Percentiles rank a stretch among this genome's conserved stretches.
phyloP scores from a whole-genome alignment of 2,888 invertebrate genomes.

The Bruchidius siliquastri region DNA sequence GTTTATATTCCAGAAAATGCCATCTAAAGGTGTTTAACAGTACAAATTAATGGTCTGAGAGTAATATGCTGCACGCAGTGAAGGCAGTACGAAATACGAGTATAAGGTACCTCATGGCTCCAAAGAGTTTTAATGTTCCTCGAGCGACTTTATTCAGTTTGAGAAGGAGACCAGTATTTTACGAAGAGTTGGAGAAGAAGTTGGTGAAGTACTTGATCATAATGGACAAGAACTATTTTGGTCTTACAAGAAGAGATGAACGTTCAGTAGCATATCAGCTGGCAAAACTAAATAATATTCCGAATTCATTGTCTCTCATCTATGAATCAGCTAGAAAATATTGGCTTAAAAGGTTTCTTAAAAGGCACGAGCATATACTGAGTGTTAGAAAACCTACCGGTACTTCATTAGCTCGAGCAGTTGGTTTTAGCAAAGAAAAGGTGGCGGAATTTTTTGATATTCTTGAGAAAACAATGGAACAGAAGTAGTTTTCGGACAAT shows the following conservation, averaged over 20 bases:
- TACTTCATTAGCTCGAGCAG: conserved; percentile 11
- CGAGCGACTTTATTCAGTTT: too few relatives aligned
- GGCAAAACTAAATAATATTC: conserved; percentile 12
- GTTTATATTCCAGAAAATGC: too few relatives aligned
- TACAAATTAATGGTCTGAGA: too few relatives aligned
- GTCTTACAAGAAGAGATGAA: conserved; percentile 14
- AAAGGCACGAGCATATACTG: not conserved
- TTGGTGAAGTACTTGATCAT: conserved; percentile 10
- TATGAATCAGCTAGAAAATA: conserved; percentile 7
- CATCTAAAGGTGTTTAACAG: too few relatives aligned
- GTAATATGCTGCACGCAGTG: too few relatives aligned
- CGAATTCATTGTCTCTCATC: conserved; percentile 14
- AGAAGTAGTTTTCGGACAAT: conserved; percentile 10
- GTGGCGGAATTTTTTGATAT: conserved; percentile 14
- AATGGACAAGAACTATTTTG: conserved; percentile 16
- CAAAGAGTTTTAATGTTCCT: too few relatives aligned
- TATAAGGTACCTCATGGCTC: too few relatives aligned
- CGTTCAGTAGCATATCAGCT: conserved; percentile 16
- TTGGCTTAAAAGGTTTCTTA: not conserved
- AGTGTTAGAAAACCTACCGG: not conserved
- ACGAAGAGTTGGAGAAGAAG: conserved; percentile 8
- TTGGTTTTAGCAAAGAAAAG: conserved; percentile 14
- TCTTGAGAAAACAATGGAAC: conserved; percentile 10
- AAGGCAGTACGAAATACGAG: too few relatives aligned
- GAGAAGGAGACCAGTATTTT: too few relatives aligned